A percentile compares a stretch with the other conserved stretches of the same genome.
These are phyloP conservation scores for Pterocles burchelli DNA, from an alignment of 2,113 vertebrate species.

Conservation along the genomic window DNA sequence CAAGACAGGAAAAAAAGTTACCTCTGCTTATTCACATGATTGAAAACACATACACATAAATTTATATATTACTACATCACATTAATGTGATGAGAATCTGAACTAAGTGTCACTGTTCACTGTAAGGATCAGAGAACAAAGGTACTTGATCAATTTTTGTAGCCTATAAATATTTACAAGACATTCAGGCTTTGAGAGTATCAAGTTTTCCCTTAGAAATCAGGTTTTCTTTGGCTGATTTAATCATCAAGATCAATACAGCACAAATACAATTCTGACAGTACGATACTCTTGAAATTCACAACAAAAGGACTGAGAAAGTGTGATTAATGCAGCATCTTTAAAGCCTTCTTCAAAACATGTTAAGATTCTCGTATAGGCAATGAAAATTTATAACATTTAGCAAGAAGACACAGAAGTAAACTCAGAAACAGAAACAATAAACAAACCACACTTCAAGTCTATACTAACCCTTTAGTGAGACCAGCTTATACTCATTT, in stretches of 20 bases:
- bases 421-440: constrained; percentile 2
- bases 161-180: constrained; percentile 24
- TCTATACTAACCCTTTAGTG: not conserved
- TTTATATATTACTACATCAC: constrained; percentile 1
- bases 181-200: constrained; percentile 27
- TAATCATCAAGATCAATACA: constrained; percentile 55
- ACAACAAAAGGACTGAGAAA: constrained; percentile 9
- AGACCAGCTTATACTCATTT: not conserved
- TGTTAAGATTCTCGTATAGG: not conserved
- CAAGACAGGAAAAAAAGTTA: constrained; percentile 40
- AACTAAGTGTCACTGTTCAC: not conserved
- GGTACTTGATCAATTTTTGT: not conserved
- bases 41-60: constrained; percentile 47
- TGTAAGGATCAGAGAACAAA: constrained; percentile 59
- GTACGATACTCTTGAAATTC: constrained; percentile 6
- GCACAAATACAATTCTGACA: constrained; percentile 41
- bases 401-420: not conserved
- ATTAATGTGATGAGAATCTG: not conserved
- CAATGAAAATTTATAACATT: not conserved
- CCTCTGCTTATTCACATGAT: not conserved
- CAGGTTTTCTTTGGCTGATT: constrained; percentile 57
- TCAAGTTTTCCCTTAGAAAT: constrained; percentile 51
- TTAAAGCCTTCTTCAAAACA: not conserved
- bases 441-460: not conserved
- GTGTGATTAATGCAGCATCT: constrained; percentile 52